A percentile compares a stretch with the other conserved stretches of the same genome.
Evolutionary conservation across 2,888 invertebrate species (phyloP).

Genomic region (Dilophus febrilis): DNA sequence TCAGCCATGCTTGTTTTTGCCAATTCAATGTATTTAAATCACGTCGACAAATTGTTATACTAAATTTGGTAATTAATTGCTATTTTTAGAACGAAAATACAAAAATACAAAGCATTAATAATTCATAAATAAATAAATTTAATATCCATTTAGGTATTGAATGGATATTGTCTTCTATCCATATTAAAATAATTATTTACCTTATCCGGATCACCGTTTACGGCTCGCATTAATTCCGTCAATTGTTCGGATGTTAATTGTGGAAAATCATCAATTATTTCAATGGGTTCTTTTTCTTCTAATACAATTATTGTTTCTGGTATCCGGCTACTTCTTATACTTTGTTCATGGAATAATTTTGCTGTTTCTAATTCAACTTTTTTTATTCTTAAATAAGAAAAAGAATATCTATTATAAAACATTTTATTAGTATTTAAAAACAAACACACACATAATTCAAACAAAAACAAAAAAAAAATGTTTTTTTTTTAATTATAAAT

Average conservation of each 20-base stretch:
- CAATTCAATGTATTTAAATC: slow-evolving; percentile 63
- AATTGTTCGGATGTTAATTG: slow-evolving; percentile 38
- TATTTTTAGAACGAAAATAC: too few relatives aligned
- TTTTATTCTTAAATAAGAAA: not conserved
- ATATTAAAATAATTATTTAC: not conserved
- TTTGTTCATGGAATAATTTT: not conserved
- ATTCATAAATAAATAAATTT: not conserved
- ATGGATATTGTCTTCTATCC: too few relatives aligned
- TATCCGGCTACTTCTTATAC: not conserved
- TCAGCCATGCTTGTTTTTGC: slow-evolving; percentile 68
- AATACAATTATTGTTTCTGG: slow-evolving; percentile 23
- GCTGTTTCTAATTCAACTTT: not conserved
- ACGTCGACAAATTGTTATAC: slow-evolving; percentile 46
- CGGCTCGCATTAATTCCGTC: slow-evolving; percentile 22
- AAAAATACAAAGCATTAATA: not conserved
- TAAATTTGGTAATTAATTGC: slow-evolving; percentile 33
- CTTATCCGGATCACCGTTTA: not conserved
- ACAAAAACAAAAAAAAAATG: too few relatives aligned
- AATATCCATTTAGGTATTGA: too few relatives aligned
- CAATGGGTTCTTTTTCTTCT: slow-evolving; percentile 34
- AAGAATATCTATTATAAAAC: not conserved
- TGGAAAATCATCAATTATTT: slow-evolving; percentile 35
- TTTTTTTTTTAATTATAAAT: too few relatives aligned
- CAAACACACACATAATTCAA: too few relatives aligned
- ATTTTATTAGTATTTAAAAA: too few relatives aligned